Percentiles rank a stretch among this genome's conserved stretches.
These are phyloP conservation scores for Osmoderma eremita DNA, from an alignment of 2,888 invertebrate species.

Conservation along the genomic window DNA sequence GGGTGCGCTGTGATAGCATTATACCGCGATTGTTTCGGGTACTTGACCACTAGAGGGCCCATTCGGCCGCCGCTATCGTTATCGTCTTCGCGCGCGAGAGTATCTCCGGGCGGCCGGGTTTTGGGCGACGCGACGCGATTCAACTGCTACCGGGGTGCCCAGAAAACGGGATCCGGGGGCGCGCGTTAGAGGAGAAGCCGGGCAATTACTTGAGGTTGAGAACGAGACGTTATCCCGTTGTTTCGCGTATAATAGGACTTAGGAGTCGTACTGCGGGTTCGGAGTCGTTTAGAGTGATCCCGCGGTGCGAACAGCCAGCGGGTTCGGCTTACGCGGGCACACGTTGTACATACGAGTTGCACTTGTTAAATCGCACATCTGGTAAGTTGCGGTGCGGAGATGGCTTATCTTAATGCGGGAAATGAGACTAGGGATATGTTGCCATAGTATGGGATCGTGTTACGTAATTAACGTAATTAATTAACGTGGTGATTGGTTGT, in stretches of 20 bases:
- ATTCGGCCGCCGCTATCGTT: slow-evolving; percentile 44
- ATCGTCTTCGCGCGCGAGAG: slow-evolving; percentile 36
- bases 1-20: slow-evolving; percentile 46
- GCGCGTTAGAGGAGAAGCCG: slow-evolving; percentile 29
- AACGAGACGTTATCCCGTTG: slow-evolving; percentile 35
- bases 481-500: too few species aligned
- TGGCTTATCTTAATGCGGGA: slow-evolving; percentile 18
- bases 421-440: slow-evolving; percentile 7
- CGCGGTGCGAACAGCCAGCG: neutral
- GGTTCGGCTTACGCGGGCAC: neutral
- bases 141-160: neutral
- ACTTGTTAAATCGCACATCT: slow-evolving; percentile 11
- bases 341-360: neutral
- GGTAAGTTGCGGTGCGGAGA: slow-evolving; percentile 3
- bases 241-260: slow-evolving; percentile 30
- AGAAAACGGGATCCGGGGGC: slow-evolving; percentile 9
- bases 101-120: slow-evolving; percentile 1
- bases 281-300: slow-evolving; percentile 16
- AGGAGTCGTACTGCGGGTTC: slow-evolving; percentile 25
- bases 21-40: slow-evolving; percentile 49
- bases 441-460: too few species aligned
- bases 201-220: slow-evolving; percentile 29
- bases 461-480: too few species aligned
- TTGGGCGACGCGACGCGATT: neutral
- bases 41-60: slow-evolving; percentile 48